Conservation (phyloP, 2,888 invertebrate genomes). For the Eumacrocentrus americanus region DNA sequence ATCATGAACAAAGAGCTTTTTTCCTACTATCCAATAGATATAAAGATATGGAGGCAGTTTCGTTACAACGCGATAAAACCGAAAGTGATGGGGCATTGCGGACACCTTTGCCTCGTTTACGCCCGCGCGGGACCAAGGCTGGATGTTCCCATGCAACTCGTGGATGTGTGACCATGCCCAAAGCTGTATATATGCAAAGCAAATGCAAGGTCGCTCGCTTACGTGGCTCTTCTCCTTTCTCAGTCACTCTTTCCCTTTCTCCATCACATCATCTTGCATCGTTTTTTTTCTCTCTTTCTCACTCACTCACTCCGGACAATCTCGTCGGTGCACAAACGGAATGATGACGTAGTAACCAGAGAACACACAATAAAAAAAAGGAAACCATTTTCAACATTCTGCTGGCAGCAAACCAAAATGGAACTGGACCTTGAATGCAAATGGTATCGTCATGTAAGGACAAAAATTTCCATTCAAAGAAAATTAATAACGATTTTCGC, state of each 20-base stretch:
- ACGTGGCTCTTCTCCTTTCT: conserved; percentile 18
- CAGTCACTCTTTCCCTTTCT: conserved; percentile 10
- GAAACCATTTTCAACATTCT: neutral
- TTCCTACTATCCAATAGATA: too few relatives aligned
- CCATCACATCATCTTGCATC: neutral
- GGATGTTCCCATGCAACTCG: conserved; percentile 37
- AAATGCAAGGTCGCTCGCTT: conserved; percentile 25
- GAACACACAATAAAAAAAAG: neutral
- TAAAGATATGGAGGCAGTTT: conserved; percentile 13
- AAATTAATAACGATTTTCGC: too few relatives aligned
- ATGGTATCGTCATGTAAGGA: too few relatives aligned
- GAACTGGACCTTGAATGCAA: too few relatives aligned
- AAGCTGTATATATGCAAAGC: conserved; percentile 35
- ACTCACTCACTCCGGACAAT: conserved; percentile 22
- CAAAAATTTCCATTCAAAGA: too few relatives aligned
- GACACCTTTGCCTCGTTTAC: conserved; percentile 28
- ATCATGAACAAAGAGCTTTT: too few relatives aligned
- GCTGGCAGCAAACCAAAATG: too few relatives aligned
- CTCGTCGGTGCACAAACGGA: conserved; percentile 36
- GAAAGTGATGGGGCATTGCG: conserved; percentile 39
- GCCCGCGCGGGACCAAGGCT: conserved; percentile 42
- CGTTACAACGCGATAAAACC: conserved; percentile 44
- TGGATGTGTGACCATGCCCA: conserved; percentile 43
- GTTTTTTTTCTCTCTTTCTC: too few relatives aligned
- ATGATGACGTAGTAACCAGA: neutral